These are phyloP conservation scores for Tympanoctomys barrerae DNA, from an alignment of 2,797 vertebrate genomes.

Conservation along the genomic window DNA sequence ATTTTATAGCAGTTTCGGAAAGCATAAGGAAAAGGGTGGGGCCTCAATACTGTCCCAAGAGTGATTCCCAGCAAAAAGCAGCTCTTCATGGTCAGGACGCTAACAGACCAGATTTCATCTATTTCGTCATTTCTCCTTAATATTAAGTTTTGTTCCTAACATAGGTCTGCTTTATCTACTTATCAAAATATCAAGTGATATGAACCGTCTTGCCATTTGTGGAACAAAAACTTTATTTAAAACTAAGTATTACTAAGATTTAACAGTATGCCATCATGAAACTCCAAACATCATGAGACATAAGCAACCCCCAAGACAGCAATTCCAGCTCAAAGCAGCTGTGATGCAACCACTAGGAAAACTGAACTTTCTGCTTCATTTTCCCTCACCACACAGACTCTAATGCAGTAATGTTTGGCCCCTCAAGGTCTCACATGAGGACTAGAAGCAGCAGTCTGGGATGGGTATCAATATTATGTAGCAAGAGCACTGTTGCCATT, in stretches of 20 bases:
- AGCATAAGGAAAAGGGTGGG: background rate
- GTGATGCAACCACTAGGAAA: fast-evolving
- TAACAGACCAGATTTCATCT: background rate
- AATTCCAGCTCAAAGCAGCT: too few relatives aligned
- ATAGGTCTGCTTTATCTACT: background rate
- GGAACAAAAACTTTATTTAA: background rate
- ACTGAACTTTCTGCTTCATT: background rate
- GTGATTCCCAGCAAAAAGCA: background rate
- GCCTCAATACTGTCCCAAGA: background rate
- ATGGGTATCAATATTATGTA: background rate
- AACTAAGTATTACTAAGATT: background rate
- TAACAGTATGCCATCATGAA: background rate
- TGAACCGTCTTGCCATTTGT: background rate
- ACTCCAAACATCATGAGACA: background rate
- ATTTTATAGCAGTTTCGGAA: background rate
- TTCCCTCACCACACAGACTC: background rate
- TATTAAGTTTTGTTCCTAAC: background rate
- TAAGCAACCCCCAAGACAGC: background rate
- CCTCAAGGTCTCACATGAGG: background rate
- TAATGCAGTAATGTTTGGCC: background rate
- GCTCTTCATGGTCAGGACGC: background rate
- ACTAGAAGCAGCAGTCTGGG: background rate
- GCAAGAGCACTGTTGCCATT: background rate
- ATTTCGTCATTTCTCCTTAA: background rate
- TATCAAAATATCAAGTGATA: background rate